A percentile compares a stretch with the other conserved stretches of the same genome.
Evolutionary conservation across 2,797 vertebrate genomes (phyloP).

Genomic region (Pantherophis vulpinus): DNA sequence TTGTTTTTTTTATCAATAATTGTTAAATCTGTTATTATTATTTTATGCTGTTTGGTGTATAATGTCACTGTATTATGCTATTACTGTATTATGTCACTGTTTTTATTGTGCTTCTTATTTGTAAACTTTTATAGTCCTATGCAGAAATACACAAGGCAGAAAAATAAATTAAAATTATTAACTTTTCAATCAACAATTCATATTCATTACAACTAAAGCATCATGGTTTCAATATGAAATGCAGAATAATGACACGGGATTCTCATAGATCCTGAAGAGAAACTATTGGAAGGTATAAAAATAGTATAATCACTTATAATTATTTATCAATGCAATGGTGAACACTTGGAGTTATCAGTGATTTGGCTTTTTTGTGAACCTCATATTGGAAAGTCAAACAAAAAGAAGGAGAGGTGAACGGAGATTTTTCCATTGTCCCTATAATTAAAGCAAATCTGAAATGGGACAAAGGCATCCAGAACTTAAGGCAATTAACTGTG

Average conservation of each 20-base stretch:
- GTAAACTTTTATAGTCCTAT: neutral
- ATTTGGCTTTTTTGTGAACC: neutral
- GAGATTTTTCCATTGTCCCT: neutral
- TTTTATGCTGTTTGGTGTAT: neutral
- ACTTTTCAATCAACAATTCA: neutral
- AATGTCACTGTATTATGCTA: too few relatives aligned
- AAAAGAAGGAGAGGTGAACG: neutral
- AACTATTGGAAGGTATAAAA: neutral
- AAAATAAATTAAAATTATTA: neutral
- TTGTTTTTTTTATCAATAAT: neutral
- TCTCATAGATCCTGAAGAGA: neutral
- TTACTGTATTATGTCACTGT: neutral
- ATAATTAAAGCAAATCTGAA: neutral
- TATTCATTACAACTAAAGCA: neutral
- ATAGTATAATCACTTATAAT: slow-evolving; percentile 4
- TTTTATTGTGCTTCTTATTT: neutral
- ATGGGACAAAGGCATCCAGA: neutral
- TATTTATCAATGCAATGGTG: neutral
- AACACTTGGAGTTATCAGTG: neutral
- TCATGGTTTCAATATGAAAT: neutral
- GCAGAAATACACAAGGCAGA: neutral
- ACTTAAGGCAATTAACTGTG: neutral
- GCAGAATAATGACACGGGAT: neutral
- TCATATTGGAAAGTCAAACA: neutral
- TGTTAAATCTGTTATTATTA: neutral